phyloP scores from a whole-genome alignment of 2,888 invertebrate genomes.

The Platerodrilus igneus region DNA sequence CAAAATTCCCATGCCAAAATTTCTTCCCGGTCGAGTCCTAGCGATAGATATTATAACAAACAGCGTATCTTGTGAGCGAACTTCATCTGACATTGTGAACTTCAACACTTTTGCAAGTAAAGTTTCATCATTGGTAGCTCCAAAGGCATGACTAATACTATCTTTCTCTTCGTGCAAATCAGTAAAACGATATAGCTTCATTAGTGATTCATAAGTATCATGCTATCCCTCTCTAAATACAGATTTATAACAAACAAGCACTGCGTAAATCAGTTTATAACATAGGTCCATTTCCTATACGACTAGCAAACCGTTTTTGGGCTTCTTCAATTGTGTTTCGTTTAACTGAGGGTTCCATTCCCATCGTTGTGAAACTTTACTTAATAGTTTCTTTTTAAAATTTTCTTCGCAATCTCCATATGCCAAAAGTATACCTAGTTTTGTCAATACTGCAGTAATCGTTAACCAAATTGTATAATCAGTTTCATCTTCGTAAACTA shows the following conservation, averaged over 20 bases:
- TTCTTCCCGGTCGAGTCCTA: constrained; percentile 72
- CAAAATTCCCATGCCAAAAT: constrained; percentile 89
- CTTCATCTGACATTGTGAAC: constrained; percentile 73
- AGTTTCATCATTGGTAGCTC: constrained; percentile 67
- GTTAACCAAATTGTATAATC: constrained; percentile 93
- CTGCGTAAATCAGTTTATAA: constrained; percentile 84
- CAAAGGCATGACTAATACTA: constrained; percentile 79
- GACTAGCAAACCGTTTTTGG: constrained; percentile 63
- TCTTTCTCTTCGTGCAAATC: constrained; percentile 93
- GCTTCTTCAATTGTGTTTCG: constrained; percentile 83
- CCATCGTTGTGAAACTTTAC: constrained; percentile 64
- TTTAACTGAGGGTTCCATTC: constrained; percentile 82
- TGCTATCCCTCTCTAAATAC: constrained; percentile 67
- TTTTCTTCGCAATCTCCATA: constrained; percentile 71
- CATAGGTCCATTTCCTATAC: constrained; percentile 55
- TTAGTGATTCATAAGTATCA: constrained; percentile 68
- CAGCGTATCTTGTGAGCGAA: constrained; percentile 85
- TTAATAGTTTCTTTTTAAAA: constrained; percentile 68
- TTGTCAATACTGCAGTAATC: constrained; percentile 70
- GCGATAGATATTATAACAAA: constrained; percentile 86
- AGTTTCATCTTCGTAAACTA: constrained; percentile 76
- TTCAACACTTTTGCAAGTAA: constrained; percentile 71
- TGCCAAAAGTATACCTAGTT: constrained; percentile 69
- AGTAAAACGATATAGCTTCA: constrained; percentile 74
- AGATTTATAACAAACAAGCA: constrained; percentile 83